Percentiles rank a stretch among this genome's conserved stretches.
phyloP scores from a whole-genome alignment of 2,888 invertebrate genomes.

The Rhyacophila evoluta region DNA sequence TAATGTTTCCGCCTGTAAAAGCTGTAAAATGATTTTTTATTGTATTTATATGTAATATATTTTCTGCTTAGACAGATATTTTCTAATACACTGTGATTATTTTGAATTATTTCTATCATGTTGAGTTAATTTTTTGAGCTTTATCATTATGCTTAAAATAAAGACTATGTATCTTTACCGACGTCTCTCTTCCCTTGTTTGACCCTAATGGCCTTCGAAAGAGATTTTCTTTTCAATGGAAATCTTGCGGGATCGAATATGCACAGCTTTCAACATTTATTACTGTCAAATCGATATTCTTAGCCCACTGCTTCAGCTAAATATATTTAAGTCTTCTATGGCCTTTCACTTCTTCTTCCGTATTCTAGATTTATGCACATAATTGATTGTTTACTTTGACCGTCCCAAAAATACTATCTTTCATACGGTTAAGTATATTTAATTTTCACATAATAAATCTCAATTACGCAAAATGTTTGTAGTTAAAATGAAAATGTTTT shows the following conservation, averaged over 20 bases:
- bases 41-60: too few relatives aligned
- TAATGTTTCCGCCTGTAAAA: too few relatives aligned
- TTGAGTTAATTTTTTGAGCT: too few relatives aligned
- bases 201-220: neutral
- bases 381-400: neutral
- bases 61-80: too few relatives aligned
- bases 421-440: neutral
- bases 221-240: neutral
- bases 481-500: neutral
- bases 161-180: too few relatives aligned
- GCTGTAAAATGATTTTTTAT: too few relatives aligned
- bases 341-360: neutral
- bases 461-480: neutral
- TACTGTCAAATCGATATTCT: slow-evolving; percentile 3
- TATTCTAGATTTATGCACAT: neutral
- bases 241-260: neutral
- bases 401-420: neutral
- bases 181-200: neutral
- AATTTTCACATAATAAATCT: neutral
- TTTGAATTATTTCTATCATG: too few relatives aligned
- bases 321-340: neutral
- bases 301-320: neutral
- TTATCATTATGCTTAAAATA: too few relatives aligned
- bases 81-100: too few relatives aligned
- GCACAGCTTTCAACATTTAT: neutral